These are phyloP conservation scores for Salvelinus fontinalis DNA, from an alignment of 2,113 vertebrate genomes.

Conservation along the genomic window DNA sequence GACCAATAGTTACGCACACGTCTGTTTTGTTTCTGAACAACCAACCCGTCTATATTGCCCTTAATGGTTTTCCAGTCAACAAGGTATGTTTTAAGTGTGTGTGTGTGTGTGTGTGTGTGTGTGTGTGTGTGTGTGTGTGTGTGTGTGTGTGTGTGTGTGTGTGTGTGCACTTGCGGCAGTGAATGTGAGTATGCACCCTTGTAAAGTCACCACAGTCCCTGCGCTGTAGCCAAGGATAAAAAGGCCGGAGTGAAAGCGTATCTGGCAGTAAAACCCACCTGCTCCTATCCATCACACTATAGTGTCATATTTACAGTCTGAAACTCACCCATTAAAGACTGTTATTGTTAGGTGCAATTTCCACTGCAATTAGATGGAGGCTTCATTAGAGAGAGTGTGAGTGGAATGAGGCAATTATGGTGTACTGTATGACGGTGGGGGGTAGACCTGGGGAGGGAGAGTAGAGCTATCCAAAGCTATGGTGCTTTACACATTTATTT, in stretches of 20 bases:
- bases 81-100: too few relatives aligned
- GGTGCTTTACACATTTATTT: constrained; percentile 33
- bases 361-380: constrained; percentile 69
- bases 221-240: constrained; percentile 32
- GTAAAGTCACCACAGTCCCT: constrained; percentile 15
- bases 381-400: constrained; percentile 69
- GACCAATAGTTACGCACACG: too few relatives aligned
- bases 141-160: constrained; percentile 16
- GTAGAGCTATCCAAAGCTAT: constrained; percentile 16
- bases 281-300: constrained; percentile 57
- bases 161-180: background rate
- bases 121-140: background rate
- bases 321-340: constrained; percentile 68
- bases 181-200: background rate
- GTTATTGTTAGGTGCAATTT: constrained; percentile 69
- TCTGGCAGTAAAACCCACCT: constrained; percentile 50
- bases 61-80: too few relatives aligned
- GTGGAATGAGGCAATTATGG: constrained; percentile 65
- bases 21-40: too few relatives aligned
- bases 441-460: background rate
- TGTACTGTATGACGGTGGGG: constrained; percentile 26
- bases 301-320: constrained; percentile 67
- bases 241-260: constrained; percentile 53
- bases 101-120: constrained; percentile 11
- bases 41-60: too few relatives aligned